Percentiles rank a stretch among this genome's conserved stretches.
Conservation (phyloP, 2,113 vertebrate species). For the Deroptyus accipitrinus region DNA sequence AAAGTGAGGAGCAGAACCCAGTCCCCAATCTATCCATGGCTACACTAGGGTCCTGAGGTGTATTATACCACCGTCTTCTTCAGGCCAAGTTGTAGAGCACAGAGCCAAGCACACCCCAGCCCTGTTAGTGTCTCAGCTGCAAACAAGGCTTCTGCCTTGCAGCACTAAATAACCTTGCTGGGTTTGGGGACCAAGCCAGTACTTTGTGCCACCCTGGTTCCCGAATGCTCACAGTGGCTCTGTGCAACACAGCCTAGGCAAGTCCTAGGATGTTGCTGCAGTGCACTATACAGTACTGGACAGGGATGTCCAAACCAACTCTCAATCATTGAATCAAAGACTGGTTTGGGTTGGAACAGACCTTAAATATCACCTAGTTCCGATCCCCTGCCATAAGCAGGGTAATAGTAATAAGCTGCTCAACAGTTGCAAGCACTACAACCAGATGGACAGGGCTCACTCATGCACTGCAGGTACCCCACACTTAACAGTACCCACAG, state of each 20-base stretch:
- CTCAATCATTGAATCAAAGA: not conserved
- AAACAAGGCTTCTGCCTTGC: not conserved
- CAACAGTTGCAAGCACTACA: not conserved
- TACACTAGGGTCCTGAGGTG: accelerated
- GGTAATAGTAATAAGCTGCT: not conserved
- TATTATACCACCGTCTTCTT: too few relatives aligned
- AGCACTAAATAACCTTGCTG: not conserved
- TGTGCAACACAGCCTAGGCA: too few relatives aligned
- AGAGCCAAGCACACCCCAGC: not conserved
- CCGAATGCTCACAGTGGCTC: not conserved
- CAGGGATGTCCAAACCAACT: too few relatives aligned
- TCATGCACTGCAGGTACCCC: not conserved
- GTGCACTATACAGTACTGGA: not conserved
- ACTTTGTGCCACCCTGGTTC: accelerated
- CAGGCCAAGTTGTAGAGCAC: not conserved
- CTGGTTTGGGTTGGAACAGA: not conserved
- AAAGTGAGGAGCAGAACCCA: not conserved
- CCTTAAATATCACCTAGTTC: not conserved
- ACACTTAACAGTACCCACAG: accelerated
- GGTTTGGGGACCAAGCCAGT: not conserved
- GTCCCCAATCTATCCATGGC: accelerated
- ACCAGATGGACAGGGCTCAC: not conserved
- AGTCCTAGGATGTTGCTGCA: accelerated
- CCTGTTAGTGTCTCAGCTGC: not conserved
- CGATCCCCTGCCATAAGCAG: not conserved